A percentile compares a stretch with the other conserved stretches of the same genome.
Conservation (phyloP, 2,113 vertebrate species). For the Oophaga pumilio region DNA sequence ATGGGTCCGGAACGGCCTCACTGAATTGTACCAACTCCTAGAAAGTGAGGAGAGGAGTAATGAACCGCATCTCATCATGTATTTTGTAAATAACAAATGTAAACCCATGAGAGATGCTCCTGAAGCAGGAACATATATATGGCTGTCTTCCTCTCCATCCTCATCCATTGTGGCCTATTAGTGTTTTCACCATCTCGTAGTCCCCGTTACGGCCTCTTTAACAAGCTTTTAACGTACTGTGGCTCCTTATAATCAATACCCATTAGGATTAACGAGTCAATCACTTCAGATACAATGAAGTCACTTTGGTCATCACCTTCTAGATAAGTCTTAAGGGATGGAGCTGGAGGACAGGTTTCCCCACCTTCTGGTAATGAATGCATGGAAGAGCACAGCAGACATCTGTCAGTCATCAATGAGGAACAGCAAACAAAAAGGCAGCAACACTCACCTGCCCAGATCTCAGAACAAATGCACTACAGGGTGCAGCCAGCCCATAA, state of each 20-base stretch:
- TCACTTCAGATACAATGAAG: constrained; percentile 68
- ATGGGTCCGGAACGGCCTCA: background rate
- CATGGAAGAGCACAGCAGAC: background rate
- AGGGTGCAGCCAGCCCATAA: no score
- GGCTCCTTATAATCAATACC: constrained; percentile 71
- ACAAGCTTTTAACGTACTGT: constrained; percentile 71
- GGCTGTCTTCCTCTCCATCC: background rate
- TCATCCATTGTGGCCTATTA: background rate
- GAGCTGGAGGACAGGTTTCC: background rate
- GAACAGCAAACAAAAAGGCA: no score
- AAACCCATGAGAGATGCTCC: background rate
- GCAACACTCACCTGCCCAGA: no score
- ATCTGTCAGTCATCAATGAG: no score
- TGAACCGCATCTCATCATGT: background rate
- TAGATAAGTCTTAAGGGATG: constrained; percentile 2
- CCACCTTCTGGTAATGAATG: constrained; percentile 8
- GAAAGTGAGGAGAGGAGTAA: background rate
- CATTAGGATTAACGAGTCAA: constrained; percentile 75
- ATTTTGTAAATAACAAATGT: background rate
- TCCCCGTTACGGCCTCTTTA: constrained; percentile 62
- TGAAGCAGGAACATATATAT: background rate
- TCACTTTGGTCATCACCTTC: constrained; percentile 65
- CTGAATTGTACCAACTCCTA: background rate
- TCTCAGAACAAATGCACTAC: no score
- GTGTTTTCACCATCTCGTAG: background rate